These are phyloP conservation scores for Ostrea denselamellosa DNA, from an alignment of 1,140 invertebrate genomes.

Conservation along the genomic window DNA sequence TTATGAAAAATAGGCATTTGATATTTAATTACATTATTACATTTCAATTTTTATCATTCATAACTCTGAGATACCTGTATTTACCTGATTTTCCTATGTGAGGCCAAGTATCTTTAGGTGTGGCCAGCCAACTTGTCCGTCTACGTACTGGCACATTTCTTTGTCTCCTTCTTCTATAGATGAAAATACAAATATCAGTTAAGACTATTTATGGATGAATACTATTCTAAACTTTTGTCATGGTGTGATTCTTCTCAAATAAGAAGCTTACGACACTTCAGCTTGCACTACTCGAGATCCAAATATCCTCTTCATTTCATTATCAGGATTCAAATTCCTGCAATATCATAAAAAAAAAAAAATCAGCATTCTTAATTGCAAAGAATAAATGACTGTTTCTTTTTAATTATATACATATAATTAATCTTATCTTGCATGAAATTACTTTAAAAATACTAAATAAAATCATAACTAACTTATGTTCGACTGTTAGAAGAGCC, in stretches of 20 bases:
- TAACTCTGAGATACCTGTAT: neutral
- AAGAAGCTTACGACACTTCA: conserved; percentile 81
- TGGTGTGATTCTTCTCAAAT: conserved; percentile 12
- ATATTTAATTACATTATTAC: neutral
- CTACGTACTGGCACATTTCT: conserved; percentile 60
- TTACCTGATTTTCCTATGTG: conserved; percentile 83
- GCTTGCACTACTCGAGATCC: conserved; percentile 88
- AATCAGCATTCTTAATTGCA: neutral
- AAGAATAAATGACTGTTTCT: neutral
- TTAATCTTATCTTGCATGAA: neutral
- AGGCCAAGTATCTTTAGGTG: conserved; percentile 85
- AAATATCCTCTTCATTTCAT: conserved; percentile 92
- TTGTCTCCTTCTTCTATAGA: conserved; percentile 59
- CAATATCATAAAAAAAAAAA: neutral
- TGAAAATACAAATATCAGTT: conserved; percentile 27
- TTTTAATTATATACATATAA: neutral
- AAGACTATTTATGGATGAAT: too few species aligned
- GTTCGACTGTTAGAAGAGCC: conserved; percentile 70
- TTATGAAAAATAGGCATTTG: neutral
- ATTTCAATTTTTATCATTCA: neutral
- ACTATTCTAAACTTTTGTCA: too few species aligned
- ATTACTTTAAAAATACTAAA: neutral
- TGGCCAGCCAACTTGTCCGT: conserved; percentile 83
- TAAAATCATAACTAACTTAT: conserved; percentile 63
- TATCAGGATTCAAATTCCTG: conserved; percentile 89